phyloP scores from a whole-genome alignment of 2,888 invertebrate genomes.

The Hedychridium roseum region DNA sequence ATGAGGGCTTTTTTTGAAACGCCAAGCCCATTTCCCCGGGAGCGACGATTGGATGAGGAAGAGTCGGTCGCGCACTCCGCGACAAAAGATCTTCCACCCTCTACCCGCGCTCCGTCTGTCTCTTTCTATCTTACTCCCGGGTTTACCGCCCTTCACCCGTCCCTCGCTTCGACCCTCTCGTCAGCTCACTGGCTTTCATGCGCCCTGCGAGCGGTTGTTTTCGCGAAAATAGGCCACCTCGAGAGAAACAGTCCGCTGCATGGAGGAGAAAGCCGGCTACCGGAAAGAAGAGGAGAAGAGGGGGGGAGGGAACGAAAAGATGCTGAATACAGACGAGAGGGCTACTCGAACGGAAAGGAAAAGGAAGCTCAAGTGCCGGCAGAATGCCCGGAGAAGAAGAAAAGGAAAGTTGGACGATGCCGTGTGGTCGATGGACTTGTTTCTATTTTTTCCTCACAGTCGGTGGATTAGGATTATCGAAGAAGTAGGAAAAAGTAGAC shows the following conservation, averaged over 20 bases:
- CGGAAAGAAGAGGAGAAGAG: slow-evolving; percentile 10
- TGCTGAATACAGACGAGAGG: neutral
- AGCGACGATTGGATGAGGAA: slow-evolving; percentile 31
- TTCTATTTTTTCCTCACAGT: too few species aligned
- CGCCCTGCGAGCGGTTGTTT: slow-evolving; percentile 29
- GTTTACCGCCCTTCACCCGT: too few species aligned
- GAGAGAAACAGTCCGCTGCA: slow-evolving; percentile 23
- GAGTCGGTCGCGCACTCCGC: slow-evolving; percentile 26
- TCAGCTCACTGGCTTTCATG: slow-evolving; percentile 17
- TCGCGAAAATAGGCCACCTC: slow-evolving; percentile 45
- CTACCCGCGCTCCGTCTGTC: slow-evolving; percentile 3
- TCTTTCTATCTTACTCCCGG: too few species aligned
- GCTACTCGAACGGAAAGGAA: slow-evolving; percentile 6
- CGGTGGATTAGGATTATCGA: too few species aligned
- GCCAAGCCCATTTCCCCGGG: slow-evolving; percentile 35
- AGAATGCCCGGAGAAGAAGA: too few species aligned
- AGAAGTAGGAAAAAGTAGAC: too few species aligned
- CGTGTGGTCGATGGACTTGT: too few species aligned
- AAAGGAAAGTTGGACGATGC: too few species aligned
- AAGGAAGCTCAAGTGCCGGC: too few species aligned
- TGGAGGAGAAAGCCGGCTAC: too few species aligned
- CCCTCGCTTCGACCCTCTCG: neutral
- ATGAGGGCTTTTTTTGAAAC: slow-evolving; percentile 35
- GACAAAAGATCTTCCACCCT: slow-evolving; percentile 40
- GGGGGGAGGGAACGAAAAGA: slow-evolving; percentile 3